Conservation (phyloP, 2,888 invertebrate species). For the Eudasyphora cyanicolor region DNA sequence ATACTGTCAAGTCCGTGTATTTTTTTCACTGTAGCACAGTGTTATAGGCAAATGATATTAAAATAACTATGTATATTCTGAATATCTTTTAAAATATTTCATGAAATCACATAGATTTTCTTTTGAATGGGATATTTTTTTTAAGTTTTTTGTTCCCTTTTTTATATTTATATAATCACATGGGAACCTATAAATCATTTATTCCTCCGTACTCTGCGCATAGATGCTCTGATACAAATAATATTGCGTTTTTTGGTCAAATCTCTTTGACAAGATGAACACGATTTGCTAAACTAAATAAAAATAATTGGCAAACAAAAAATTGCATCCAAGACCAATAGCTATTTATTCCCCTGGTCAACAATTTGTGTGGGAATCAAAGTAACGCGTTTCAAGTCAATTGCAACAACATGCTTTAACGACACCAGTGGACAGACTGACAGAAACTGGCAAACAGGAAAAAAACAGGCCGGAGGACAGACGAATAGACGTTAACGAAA, state of each 20-base stretch:
- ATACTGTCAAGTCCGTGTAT: too few species aligned
- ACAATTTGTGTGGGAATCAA: slow-evolving; percentile 43
- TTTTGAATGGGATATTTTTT: too few species aligned
- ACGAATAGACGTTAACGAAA: slow-evolving; percentile 22
- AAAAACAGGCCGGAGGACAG: background rate
- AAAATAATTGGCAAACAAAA: background rate
- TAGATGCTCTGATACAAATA: slow-evolving; percentile 80
- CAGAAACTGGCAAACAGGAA: background rate
- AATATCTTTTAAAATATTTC: too few species aligned
- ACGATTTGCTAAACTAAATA: slow-evolving; percentile 39
- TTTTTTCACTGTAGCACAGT: too few species aligned
- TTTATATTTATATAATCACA: too few species aligned
- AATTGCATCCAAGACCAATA: background rate
- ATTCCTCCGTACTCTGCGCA: too few species aligned
- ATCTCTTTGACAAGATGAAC: slow-evolving; percentile 42
- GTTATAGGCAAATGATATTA: too few species aligned
- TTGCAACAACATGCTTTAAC: background rate
- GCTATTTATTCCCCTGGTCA: slow-evolving; percentile 31
- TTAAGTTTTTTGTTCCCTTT: too few species aligned
- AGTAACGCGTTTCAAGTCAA: background rate
- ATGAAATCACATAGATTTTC: too few species aligned
- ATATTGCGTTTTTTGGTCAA: slow-evolving; percentile 19
- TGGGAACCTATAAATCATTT: too few species aligned
- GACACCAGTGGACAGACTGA: background rate
- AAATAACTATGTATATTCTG: too few species aligned